Conservation (phyloP, 1,140 invertebrate species). For the Hypothenemus hampei region DNA sequence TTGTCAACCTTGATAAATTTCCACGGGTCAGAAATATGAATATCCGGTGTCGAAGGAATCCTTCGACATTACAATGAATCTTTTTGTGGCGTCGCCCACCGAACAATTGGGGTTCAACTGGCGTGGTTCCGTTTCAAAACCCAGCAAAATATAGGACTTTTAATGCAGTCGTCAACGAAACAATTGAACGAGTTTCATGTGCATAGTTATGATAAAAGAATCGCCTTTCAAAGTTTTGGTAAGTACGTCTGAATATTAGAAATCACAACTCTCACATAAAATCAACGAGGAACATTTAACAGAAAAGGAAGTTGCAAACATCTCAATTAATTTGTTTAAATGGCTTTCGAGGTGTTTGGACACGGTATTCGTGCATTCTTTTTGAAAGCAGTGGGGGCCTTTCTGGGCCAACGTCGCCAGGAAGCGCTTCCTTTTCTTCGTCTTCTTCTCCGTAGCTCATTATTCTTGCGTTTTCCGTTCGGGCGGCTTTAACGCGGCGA, state of each 20-base stretch:
- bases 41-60: neutral
- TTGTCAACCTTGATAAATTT: conserved; percentile 14
- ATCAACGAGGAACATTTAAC: no score
- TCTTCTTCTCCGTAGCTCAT: neutral
- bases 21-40: conserved; percentile 11
- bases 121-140: conserved; percentile 16
- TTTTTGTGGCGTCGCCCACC: conserved; percentile 2
- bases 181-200: no score
- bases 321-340: no score
- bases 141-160: no score
- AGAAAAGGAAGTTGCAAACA: no score
- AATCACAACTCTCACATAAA: no score
- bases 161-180: no score
- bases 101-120: conserved; percentile 16
- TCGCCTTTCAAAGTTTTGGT: no score
- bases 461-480: neutral
- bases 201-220: no score
- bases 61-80: neutral
- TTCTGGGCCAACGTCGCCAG: neutral
- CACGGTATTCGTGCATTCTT: neutral
- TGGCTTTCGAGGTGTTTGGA: neutral
- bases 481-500: neutral
- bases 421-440: neutral
- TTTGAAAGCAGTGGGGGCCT: neutral
- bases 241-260: no score